phyloP scores from a whole-genome alignment of 2,113 vertebrate species.

The Dascyllus trimaculatus region DNA sequence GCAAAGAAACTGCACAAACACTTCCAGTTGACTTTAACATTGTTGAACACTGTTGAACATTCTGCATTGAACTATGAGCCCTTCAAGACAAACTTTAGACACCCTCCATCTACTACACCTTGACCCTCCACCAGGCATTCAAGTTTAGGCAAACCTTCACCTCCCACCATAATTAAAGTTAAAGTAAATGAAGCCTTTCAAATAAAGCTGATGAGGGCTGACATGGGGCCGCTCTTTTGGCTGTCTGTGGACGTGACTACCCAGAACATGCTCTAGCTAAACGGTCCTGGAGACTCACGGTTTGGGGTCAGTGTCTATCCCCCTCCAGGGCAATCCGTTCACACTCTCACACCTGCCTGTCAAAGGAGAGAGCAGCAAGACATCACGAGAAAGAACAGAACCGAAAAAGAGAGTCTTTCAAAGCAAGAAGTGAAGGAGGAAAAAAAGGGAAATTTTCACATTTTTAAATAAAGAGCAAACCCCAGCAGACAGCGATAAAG shows the following conservation, averaged over 20 bases:
- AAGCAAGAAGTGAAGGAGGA: background rate
- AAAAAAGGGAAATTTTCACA: background rate
- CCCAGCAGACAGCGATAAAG: slow-evolving; percentile 54
- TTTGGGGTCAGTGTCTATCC: slow-evolving; percentile 84
- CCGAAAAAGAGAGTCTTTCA: background rate
- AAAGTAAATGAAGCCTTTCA: slow-evolving; percentile 62
- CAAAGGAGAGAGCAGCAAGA: slow-evolving; percentile 75
- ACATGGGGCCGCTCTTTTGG: slow-evolving; percentile 47
- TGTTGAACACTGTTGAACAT: slow-evolving; percentile 24
- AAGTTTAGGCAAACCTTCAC: slow-evolving; percentile 30
- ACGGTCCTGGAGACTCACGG: slow-evolving; percentile 71
- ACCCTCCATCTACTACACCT: slow-evolving; percentile 24
- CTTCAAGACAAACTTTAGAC: slow-evolving; percentile 54
- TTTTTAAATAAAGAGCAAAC: slow-evolving; percentile 60
- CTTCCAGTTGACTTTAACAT: slow-evolving; percentile 46
- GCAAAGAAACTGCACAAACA: background rate
- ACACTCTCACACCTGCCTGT: slow-evolving; percentile 86
- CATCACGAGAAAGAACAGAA: slow-evolving; percentile 16
- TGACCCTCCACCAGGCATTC: slow-evolving; percentile 26
- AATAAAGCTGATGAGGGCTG: slow-evolving; percentile 70
- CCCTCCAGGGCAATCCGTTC: slow-evolving; percentile 77
- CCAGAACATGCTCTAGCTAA: slow-evolving; percentile 38
- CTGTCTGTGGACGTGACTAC: slow-evolving; percentile 53
- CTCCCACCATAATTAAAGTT: slow-evolving; percentile 63
- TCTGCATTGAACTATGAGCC: slow-evolving; percentile 51